Evolutionary conservation across 1,140 invertebrate species (phyloP), one percentile per base, ranked within the genome.

Genomic region (Mactra quadrangularis): DNA sequence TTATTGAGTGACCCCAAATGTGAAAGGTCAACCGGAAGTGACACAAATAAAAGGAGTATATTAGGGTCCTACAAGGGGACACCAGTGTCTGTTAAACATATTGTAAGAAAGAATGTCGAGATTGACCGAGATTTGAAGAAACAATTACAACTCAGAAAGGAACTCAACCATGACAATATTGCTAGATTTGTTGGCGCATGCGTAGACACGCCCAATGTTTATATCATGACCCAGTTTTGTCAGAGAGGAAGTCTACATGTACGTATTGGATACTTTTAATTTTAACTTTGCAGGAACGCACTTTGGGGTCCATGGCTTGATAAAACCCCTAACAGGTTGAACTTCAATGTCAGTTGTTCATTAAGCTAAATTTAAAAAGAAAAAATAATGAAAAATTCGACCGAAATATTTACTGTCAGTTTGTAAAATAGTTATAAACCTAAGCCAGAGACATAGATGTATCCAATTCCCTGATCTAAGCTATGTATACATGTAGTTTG

Each of bases 181-280:
- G 99, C 99, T 94, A 96, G 97, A 62, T 99, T 99, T 93, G 97
- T 99, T 91, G 98, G 98, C 82, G 98, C 98, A 52, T 97, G 96
- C 90, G 95, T 99, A 4, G 97, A 98, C 85, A 95, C 96, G 1
- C 90, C 90, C 0, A 96, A 97, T 87, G 96, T 98, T 78, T 97
- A 96, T 91, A 96, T 98, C 52, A 95, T 98, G 15, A 96, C 96
- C 1, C 97, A 98, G 92, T 98, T 98, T 90, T 98, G 97, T 92
- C 95, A 96, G 93, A 97, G 84, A 57, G 97, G 97, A 31, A 98
- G 97, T 78, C 79, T 91, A 19, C 83, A 87, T 86, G 92, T 93
- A 88, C 83, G 85, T 41, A 41, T 41, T 41, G 6, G 15, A 6
- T 7, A 41, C 15, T 41, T n/a, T n/a, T n/a, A n/a, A n/a, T n/a